Evolutionary conservation across 2,888 invertebrate species (phyloP).

Genomic region (Lordiphosa fenestrarum): DNA sequence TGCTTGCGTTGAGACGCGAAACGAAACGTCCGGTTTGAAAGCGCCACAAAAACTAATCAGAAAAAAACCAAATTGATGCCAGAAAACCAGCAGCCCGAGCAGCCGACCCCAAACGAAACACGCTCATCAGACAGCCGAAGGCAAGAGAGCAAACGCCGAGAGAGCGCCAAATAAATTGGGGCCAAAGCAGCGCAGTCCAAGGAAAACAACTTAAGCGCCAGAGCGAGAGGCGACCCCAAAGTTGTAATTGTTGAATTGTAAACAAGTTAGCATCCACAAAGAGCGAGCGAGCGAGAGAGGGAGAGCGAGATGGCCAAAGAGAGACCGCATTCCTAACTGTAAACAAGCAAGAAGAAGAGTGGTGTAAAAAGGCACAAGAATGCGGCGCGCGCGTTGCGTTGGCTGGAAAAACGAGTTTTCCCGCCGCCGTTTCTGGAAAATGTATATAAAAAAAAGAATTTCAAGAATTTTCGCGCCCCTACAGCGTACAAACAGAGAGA

Average conservation of each 20-base stretch:
- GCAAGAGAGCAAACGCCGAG: constrained; percentile 15
- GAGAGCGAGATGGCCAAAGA: constrained; percentile 42
- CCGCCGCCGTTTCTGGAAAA: constrained; percentile 56
- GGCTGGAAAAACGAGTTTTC: constrained; percentile 71
- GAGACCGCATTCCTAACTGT: constrained; percentile 69
- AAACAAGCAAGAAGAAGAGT: constrained; percentile 58
- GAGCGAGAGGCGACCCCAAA: constrained; percentile 2
- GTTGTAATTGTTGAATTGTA: constrained; percentile 33
- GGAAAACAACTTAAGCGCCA: constrained; percentile 71
- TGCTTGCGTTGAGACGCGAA: constrained; percentile 47
- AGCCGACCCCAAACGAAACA: constrained; percentile 14
- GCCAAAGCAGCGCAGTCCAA: constrained; percentile 72
- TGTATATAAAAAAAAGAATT: constrained; percentile 59
- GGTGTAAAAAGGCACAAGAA: constrained; percentile 32
- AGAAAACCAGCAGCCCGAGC: constrained; percentile 22
- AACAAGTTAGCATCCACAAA: constrained; percentile 19
- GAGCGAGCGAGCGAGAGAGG: constrained; percentile 28
- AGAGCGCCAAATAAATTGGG: constrained; percentile 49
- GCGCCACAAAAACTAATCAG: constrained; percentile 76
- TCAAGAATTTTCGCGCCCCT: constrained; percentile 59
- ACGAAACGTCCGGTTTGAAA: constrained; percentile 67
- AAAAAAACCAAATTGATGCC: constrained; percentile 54
- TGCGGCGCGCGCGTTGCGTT: constrained; percentile 36
- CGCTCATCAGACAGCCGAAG: constrained; percentile 21
- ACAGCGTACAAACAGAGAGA: constrained; percentile 19